These are phyloP conservation scores for Cheracebus regulus DNA, from an alignment of 2,797 vertebrate genomes.

Conservation along the genomic window DNA sequence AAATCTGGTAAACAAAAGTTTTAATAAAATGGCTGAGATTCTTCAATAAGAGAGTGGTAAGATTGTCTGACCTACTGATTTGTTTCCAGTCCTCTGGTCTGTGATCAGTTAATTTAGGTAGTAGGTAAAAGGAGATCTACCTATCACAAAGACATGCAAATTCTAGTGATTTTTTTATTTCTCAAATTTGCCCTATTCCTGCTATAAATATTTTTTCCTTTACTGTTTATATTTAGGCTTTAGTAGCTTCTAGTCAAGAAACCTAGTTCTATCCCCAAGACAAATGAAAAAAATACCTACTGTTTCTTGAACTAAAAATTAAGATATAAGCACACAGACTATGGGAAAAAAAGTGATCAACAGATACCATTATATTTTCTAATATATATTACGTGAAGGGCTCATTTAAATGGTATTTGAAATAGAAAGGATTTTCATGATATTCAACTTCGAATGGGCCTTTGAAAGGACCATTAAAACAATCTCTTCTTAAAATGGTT, in stretches of 20 bases:
- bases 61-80: neutral
- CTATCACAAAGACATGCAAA: neutral
- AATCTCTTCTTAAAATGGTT: neutral
- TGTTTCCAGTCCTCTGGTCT: neutral
- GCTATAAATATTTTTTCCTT: neutral
- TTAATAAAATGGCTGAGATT: constrained; percentile 14
- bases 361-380: neutral
- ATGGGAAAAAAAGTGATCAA: neutral
- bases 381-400: neutral
- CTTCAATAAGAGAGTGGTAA: neutral
- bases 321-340: neutral
- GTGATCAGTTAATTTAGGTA: neutral
- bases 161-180: neutral
- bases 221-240: neutral
- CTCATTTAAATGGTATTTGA: neutral
- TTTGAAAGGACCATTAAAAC: neutral
- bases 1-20: constrained; percentile 3
- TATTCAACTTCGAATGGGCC: neutral
- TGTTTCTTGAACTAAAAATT: neutral
- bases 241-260: neutral
- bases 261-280: neutral
- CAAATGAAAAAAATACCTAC: neutral
- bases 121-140: neutral
- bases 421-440: neutral
- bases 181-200: neutral